These are phyloP conservation scores for Pantelozetes paolii DNA, from an alignment of 2,888 invertebrate genomes.

Conservation along the genomic window DNA sequence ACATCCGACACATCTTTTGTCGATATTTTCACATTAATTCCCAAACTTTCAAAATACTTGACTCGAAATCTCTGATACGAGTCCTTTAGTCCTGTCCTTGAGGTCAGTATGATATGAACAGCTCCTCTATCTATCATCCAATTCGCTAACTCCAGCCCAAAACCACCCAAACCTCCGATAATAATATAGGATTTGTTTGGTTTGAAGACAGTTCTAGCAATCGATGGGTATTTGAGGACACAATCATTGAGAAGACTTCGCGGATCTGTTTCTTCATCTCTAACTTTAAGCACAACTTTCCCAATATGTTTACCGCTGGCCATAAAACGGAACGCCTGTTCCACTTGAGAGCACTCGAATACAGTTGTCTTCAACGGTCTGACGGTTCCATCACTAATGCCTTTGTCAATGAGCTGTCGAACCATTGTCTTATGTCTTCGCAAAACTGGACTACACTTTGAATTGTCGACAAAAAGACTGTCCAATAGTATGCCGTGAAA, in stretches of 20 bases:
- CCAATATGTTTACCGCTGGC: slow-evolving; percentile 96
- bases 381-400: slow-evolving; percentile 84
- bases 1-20: slow-evolving; percentile 67
- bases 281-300: slow-evolving; percentile 78
- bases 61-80: slow-evolving; percentile 88
- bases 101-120: slow-evolving; percentile 74
- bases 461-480: not conserved
- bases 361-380: slow-evolving; percentile 79
- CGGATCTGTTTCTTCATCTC: slow-evolving; percentile 49
- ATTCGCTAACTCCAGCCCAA: slow-evolving; percentile 85
- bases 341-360: slow-evolving; percentile 78
- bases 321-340: slow-evolving; percentile 89
- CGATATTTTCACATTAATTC: slow-evolving; percentile 64
- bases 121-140: slow-evolving; percentile 88
- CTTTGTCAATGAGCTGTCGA: slow-evolving; percentile 65
- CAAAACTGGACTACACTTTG: not conserved
- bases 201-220: slow-evolving; percentile 73
- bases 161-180: slow-evolving; percentile 82
- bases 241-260: too few species aligned
- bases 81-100: slow-evolving; percentile 79
- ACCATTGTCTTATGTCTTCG: slow-evolving; percentile 1
- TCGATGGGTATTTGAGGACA: slow-evolving; percentile 53
- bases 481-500: slow-evolving; percentile 42
- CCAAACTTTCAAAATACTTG: slow-evolving; percentile 61
- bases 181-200: slow-evolving; percentile 57